Evolutionary conservation across 2,888 invertebrate species (phyloP), one percentile per base, ranked within the genome.

Genomic region (Lepidonotus clava): DNA sequence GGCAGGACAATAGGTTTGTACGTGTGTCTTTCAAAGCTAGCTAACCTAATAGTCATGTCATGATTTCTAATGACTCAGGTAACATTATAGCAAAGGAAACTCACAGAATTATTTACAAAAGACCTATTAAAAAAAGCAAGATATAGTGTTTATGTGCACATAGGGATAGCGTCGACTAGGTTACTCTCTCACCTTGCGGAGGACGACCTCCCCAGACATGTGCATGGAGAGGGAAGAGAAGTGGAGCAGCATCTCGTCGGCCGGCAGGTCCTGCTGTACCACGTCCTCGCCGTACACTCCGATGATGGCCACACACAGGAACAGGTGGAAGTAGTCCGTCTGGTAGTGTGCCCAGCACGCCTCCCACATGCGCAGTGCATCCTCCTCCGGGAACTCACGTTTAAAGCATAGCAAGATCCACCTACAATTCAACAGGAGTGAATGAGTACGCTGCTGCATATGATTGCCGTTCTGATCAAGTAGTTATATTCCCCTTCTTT

Each of bases 331-430:
- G 94, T 98, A 98, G 94, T 98, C 98, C 0, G 98, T 98, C 92
- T 98, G 96, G 94, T 98, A 98, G 95, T 98, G 98, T 0, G 98
- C 97, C 99, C 99, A 99, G 95, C 98, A 99, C 1, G 98, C 97
- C 95, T 98, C 98, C 98, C 98, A 98, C 97, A 98, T 98, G 46
- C 97, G 95, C 71, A 98, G 95, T 0, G 98, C 98, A 53, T 97
- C 97, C 21, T 96, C 96, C 93, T 98, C 98, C 0, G 97, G 96
- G 93, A 98, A 98, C 94, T 98, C 98, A 0, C 98, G 91, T 88
- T 95, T 95, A 95, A 98, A 98, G 94, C 98, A 98, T 95, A 98
- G 94, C 88, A 98, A 95, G 91, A 98, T 97, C 98, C 98, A 98
- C 88, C 94, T 93, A 88, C 1, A 53, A 24, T n/a, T 18, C 51